Base-by-base conservation (phyloP, 2,113 vertebrate species). In the Ictalurus punctatus region DNA sequence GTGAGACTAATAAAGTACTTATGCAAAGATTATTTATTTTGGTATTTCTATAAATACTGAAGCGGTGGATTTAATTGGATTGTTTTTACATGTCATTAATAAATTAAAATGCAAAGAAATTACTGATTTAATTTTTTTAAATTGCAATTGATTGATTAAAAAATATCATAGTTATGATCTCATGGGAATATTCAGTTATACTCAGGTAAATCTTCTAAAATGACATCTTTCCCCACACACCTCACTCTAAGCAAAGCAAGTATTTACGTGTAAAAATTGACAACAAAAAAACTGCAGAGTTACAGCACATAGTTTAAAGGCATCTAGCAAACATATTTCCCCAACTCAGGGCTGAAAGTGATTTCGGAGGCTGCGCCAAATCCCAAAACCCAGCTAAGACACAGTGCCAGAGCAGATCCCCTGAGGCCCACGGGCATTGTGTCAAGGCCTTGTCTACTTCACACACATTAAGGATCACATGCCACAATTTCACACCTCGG, bases 391-490 rank as follows among this genome's bases (percentile, higher is more conserved):
- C 83, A 92, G 93, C 93, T 95, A 95, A 95, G 94, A 94, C 95
- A 93, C 93, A 91, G 87, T 86, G 93, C 90, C 92, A 92, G 91
- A 91, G 93, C 83, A 91, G 91, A 91, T 92, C 94, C 94, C 94
- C 93, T 85, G 90, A 94, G 92, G 92, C 90, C 79, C 88, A 82
- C 76, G 92, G 93, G 92, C 92, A 94, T 95, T 95, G 94, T 96
- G 95, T 94, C 92, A 93, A 91, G 92, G 93, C 92, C 95, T 94
- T 95, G 95, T 95, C 94, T 95, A 95, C 95, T 95, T 95, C 95
- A 95, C 90, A 92, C 95, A 94, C 94, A 96, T 96, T 96, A 96
- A 94, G 93, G 94, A 95, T 96, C 95, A 95, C 94, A 96, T 94
- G 94, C 93, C 94, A 93, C 95, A 94, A 96, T 96, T 95, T 96